Evolutionary conservation across 2,797 vertebrate genomes (phyloP).

Genomic region (Sylvilagus floridanus): DNA sequence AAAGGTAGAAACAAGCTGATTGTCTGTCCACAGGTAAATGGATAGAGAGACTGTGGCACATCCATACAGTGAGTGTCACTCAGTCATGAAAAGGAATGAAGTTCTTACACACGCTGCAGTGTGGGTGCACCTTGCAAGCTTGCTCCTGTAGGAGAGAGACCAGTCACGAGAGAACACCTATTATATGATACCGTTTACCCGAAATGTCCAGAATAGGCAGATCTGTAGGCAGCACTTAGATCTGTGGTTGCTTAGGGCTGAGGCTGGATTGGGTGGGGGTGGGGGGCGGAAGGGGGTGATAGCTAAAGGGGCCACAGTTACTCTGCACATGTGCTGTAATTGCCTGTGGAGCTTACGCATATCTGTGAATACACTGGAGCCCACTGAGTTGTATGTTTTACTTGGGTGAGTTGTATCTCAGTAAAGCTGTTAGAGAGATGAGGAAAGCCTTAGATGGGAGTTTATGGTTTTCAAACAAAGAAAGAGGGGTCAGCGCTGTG

Average conservation of each 20-base stretch:
- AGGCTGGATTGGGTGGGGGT: too few species aligned
- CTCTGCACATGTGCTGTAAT: neutral
- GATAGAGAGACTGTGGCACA: neutral
- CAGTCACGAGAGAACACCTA: neutral
- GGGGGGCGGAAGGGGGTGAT: accelerated
- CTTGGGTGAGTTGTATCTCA: constrained; percentile 23
- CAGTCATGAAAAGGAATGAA: neutral
- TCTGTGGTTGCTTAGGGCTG: neutral
- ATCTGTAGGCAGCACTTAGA: neutral
- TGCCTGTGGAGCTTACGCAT: neutral
- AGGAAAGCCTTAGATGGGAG: neutral
- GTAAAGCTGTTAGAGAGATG: constrained; percentile 34
- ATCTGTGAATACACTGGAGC: neutral
- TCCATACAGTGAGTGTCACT: neutral
- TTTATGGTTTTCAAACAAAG: neutral
- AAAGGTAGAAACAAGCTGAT: neutral
- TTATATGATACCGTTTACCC: neutral
- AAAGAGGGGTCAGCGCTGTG: neutral
- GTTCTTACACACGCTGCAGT: neutral
- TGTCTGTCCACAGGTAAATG: too few species aligned
- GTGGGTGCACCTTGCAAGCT: neutral
- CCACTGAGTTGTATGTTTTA: neutral
- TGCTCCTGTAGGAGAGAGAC: neutral
- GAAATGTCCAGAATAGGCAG: neutral
- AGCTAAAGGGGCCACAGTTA: neutral